Conservation (phyloP, 2,797 vertebrate species). For the Phoeniculus purpureus region DNA sequence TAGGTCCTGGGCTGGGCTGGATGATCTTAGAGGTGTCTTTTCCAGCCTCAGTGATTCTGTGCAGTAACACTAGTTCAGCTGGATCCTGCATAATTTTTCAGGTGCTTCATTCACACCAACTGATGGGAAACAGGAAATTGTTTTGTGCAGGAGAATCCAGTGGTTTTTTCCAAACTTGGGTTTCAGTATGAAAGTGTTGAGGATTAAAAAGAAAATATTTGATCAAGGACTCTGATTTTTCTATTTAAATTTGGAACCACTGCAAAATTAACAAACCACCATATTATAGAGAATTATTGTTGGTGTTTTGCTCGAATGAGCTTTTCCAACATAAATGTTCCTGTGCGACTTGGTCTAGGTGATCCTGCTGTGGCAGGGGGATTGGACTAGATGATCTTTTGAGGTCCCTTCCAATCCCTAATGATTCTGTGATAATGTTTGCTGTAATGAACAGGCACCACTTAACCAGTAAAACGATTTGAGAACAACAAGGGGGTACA, state of each 20-base stretch:
- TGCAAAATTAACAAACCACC: no score
- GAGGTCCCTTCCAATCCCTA: no score
- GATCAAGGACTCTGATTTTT: not conserved
- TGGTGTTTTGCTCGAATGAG: no score
- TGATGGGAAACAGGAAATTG: not conserved
- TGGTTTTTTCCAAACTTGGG: not conserved
- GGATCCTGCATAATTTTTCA: not conserved
- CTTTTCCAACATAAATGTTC: no score
- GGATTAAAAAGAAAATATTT: not conserved
- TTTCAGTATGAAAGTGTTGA: not conserved
- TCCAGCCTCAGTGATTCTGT: no score
- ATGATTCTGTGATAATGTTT: no score
- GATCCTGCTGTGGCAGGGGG: no score
- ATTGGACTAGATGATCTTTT: no score
- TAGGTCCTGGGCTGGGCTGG: no score
- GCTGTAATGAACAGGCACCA: not conserved
- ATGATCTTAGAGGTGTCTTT: no score
- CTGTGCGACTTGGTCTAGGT: no score
- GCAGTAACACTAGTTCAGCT: not conserved
- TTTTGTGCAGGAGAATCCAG: not conserved
- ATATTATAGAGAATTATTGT: no score
- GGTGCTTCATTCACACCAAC: not conserved
- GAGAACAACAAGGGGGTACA: not conserved
- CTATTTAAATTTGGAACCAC: not conserved
- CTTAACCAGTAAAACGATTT: not conserved